Conservation (phyloP, 1,140 invertebrate genomes). For the Apis laboriosa region DNA sequence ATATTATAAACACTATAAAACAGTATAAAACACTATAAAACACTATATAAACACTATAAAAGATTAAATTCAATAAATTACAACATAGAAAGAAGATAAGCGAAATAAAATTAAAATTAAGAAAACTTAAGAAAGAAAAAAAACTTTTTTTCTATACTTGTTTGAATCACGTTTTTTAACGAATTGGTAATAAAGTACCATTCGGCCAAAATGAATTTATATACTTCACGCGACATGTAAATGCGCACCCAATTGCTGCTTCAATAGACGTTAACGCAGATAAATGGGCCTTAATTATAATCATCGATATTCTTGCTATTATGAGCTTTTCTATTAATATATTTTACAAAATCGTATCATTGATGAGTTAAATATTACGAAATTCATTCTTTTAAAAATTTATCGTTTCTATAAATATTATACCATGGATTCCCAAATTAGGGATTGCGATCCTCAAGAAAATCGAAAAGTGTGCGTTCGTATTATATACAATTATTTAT, state of each 20-base stretch:
- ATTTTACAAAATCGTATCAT: conserved; percentile 36
- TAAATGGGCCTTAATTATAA: conserved; percentile 60
- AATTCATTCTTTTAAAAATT: background rate
- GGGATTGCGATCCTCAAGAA: too few species aligned
- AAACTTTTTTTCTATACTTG: conserved; percentile 31
- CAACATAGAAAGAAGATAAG: background rate
- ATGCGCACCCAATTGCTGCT: conserved; percentile 59
- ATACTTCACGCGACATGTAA: conserved; percentile 49
- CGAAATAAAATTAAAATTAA: conserved; percentile 25
- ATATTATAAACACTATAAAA: too few species aligned
- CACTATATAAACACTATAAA: too few species aligned
- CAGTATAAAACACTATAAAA: too few species aligned
- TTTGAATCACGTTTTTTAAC: conserved; percentile 45
- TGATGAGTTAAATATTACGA: background rate
- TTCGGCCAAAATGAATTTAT: conserved; percentile 68
- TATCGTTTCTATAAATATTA: conserved; percentile 5
- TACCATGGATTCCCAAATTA: too few species aligned
- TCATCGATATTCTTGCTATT: conserved; percentile 49
- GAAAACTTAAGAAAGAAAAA: background rate
- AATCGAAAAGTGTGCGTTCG: too few species aligned
- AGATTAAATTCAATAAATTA: background rate
- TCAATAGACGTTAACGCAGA: conserved; percentile 68
- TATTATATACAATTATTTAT: too few species aligned
- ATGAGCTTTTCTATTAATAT: conserved; percentile 43
- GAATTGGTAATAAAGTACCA: conserved; percentile 58